Base-by-base conservation (phyloP, 2,888 invertebrate genomes). In the Heterodera filipjevi region DNA sequence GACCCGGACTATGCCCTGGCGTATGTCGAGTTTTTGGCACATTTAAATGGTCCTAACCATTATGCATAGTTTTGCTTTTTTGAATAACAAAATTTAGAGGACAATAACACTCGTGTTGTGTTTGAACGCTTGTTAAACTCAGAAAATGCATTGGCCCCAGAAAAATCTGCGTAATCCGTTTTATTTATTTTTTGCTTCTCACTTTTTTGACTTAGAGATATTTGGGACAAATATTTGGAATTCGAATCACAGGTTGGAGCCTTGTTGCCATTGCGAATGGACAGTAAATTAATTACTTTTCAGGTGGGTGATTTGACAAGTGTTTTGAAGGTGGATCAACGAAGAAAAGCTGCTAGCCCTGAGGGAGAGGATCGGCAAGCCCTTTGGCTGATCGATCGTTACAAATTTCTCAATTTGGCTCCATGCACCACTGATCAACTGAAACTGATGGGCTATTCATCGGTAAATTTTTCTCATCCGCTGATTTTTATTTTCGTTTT, bases 31-130 rank as follows among this genome's bases (percentile, higher is more conserved):
- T 99, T 97, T 87, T 91, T 97, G 77, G 95, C 96, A 14, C 97
- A 98, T 93, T 92, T 99, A 66, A 99, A 99, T 90, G 95, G 94
- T 94, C 39, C 6, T 87, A 80, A 84, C 66, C 53, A 81, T 66
- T 8, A 3, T 12, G 22, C 33, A 27, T 59, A 30, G 8, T 76
- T 79, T n/a, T 6, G 8, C 39, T 12, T 39, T n/a, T 35, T 80
- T 74, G 32, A 22, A 30, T 74, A 19, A 35, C 14, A 44, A 71
- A 30, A 30, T n/a, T 91, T 91, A 94, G 98, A 99, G 93, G 99
- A 99, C 90, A 99, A 99, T 90, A 99, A 99, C 90, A 99, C 99
- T 0, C 92, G 99, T 76, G 99, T 99, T n/a, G 91, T 99, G 66
- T 99, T 98, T 91, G 99, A 99, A 90, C 92, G 98, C 27, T 96